Conservation (phyloP, 2,888 invertebrate species). For the Euzetes globulus region DNA sequence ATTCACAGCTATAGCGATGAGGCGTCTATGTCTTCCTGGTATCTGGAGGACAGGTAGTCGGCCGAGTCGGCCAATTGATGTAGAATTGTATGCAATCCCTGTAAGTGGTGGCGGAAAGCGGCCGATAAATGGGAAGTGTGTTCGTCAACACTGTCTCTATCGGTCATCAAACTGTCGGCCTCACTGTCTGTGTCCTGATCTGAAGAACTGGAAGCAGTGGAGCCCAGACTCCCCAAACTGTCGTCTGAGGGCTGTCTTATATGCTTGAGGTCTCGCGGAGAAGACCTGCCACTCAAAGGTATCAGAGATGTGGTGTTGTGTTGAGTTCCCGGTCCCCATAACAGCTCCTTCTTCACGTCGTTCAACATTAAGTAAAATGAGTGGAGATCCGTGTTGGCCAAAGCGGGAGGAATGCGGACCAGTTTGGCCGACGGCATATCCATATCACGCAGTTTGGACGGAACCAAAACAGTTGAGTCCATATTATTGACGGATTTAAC, state of each 20-base stretch:
- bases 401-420: conserved; percentile 39
- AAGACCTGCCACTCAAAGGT: conserved; percentile 27
- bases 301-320: background rate
- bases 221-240: conserved; percentile 41
- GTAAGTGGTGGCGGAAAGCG: conserved; percentile 46
- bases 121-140: conserved; percentile 45
- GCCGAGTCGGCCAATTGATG: conserved; percentile 48
- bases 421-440: conserved; percentile 38
- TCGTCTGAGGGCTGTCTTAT: conserved; percentile 42
- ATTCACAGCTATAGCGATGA: conserved; percentile 4
- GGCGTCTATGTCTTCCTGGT: conserved; percentile 46
- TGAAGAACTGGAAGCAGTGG: conserved; percentile 37
- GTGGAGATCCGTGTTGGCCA: conserved; percentile 42
- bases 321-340: conserved; percentile 43
- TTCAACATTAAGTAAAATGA: conserved; percentile 47
- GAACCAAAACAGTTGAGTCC: conserved; percentile 49
- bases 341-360: conserved; percentile 47
- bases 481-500: conserved; percentile 47
- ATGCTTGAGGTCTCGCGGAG: conserved; percentile 36
- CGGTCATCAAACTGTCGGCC: conserved; percentile 41
- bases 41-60: conserved; percentile 45
- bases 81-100: conserved; percentile 46
- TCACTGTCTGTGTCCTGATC: conserved; percentile 43
- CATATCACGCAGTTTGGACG: conserved; percentile 48
- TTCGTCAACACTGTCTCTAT: conserved; percentile 41